Base-by-base conservation (phyloP, 2,797 vertebrate species). In the Gambelia wislizenii region DNA sequence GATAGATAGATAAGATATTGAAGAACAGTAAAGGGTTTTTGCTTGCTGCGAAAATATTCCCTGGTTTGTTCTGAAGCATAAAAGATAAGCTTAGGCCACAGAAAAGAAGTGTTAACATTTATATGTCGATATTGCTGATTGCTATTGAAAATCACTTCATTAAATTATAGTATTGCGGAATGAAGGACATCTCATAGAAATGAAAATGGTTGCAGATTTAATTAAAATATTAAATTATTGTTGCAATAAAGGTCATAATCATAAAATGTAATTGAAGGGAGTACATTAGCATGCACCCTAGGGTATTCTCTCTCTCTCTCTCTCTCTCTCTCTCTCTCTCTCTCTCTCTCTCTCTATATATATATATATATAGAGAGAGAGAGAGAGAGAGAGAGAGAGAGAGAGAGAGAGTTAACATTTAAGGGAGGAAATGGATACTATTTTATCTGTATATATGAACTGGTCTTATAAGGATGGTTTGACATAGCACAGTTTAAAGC, bases 141-240 rank as follows among this genome's bases (percentile, higher is more conserved):
- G 83, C 86, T 92, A 93, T 81, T 89, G 91, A 94, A 96, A 96
- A 90, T 86, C 83, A 90, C 88, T 94, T 95, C 93, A 94, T 96
- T 96, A 94, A 96, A 95, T 91, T 94, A 87, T 84, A 90, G 74
- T 91, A 61, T 42, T 90, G 91, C 91, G 88, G 88, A 93, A 95
- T 93, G 87, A 95, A 96, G 89, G 87, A 90, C 91, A 94, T 96
- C 88, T 92, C 96, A 92, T 90, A 92, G 89, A 94, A 95, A 94
- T 92, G 80, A 93, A 95, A 94, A 95, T 72, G 94, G 92, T 90
- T 92, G 90, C 80, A 92, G 92, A 95, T 96, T 96, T 96, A 96
- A 96, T 96, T 96, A 96, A 96, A 95, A 94, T 89, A 91, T 95
- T 94, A 96, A 96, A 95, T 96, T 96, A 95, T 95, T 95, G 84